phyloP scores from a whole-genome alignment of 2,113 vertebrate genomes.

The Ochotona curzoniae region DNA sequence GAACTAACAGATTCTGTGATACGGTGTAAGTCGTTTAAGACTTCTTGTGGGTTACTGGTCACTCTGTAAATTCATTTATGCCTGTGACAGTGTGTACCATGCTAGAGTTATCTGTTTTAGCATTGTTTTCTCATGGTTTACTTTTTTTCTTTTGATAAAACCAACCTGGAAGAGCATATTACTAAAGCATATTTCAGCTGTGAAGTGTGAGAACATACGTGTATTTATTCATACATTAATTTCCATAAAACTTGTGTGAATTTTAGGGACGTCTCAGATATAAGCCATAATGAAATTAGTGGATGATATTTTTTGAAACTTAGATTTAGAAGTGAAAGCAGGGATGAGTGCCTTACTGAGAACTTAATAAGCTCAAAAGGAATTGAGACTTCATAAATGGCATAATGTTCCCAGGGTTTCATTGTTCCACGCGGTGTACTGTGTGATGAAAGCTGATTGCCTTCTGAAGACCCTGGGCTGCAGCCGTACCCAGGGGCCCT shows the following conservation, averaged over 20 bases:
- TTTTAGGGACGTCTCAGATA: background rate
- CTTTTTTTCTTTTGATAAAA: constrained; percentile 66
- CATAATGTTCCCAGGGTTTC: background rate
- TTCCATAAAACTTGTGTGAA: constrained; percentile 12
- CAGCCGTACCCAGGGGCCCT: background rate
- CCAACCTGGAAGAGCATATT: constrained; percentile 52
- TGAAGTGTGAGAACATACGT: background rate
- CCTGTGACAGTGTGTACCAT: background rate
- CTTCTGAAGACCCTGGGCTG: background rate
- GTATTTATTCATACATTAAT: background rate
- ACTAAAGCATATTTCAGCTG: background rate
- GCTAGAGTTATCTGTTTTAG: constrained; percentile 12
- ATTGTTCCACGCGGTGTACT: background rate
- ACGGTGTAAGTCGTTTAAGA: background rate
- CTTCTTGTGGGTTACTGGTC: background rate
- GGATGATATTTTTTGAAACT: background rate
- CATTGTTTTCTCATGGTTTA: constrained; percentile 70
- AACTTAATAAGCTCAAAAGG: background rate
- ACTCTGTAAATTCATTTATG: background rate
- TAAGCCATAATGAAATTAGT: background rate
- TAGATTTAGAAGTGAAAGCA: background rate
- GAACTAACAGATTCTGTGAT: background rate
- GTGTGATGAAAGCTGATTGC: background rate
- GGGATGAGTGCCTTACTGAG: background rate
- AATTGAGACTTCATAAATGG: background rate